phyloP scores from a whole-genome alignment of 2,888 invertebrate genomes.

The Zaprionus obscuricornis region DNA sequence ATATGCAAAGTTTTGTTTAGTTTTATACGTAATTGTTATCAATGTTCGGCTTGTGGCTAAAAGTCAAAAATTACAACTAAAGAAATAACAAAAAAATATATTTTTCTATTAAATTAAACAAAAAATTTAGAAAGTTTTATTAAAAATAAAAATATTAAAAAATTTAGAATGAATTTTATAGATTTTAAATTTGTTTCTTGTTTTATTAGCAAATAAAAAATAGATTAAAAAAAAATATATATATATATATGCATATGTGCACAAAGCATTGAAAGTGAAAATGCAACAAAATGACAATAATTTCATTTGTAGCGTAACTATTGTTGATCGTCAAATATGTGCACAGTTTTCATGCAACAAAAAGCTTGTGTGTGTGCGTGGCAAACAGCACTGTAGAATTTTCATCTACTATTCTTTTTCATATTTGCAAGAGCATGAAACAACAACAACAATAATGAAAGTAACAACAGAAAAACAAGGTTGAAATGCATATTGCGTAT shows the following conservation, averaged over 20 bases:
- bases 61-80: conserved; percentile 19
- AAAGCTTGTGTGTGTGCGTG: conserved; percentile 4
- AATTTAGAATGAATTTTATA: no score
- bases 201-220: no score
- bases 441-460: conserved; percentile 3
- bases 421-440: conserved; percentile 31
- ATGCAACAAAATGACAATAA: background rate
- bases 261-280: background rate
- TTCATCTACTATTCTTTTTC: conserved; percentile 21
- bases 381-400: conserved; percentile 20
- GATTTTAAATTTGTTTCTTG: no score
- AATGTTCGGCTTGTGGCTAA: conserved; percentile 44
- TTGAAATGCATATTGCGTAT: conserved; percentile 46
- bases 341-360: background rate
- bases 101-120: background rate
- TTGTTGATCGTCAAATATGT: conserved; percentile 8
- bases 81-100: background rate
- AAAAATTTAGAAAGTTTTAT: background rate
- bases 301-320: background rate
- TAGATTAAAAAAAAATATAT: no score
- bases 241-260: no score
- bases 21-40: conserved; percentile 66
- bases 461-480: background rate
- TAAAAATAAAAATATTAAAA: no score
- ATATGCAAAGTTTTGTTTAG: conserved; percentile 65